Evolutionary conservation across 2,797 vertebrate genomes (phyloP).

Genomic region (Gymnodraco acuticeps): DNA sequence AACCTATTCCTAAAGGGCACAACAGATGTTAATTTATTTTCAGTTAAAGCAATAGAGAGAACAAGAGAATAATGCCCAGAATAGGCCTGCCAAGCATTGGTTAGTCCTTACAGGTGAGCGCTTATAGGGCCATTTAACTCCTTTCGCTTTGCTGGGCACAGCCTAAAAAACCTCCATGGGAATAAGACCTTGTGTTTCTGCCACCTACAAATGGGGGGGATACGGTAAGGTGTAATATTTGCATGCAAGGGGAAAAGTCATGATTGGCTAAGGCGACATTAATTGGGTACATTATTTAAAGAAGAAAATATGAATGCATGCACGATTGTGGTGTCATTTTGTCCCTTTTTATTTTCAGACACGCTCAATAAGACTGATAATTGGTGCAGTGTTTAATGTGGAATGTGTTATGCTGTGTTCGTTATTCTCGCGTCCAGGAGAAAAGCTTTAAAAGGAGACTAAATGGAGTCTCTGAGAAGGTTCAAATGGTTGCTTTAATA

Average conservation of each 20-base stretch:
- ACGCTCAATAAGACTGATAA: constrained; percentile 19
- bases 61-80: neutral
- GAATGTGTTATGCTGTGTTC: too few species aligned
- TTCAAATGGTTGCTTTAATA: too few species aligned
- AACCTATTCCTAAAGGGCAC: neutral
- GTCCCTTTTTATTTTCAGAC: neutral
- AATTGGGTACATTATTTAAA: neutral
- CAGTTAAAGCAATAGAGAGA: neutral
- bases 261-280: neutral
- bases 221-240: neutral
- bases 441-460: too few species aligned
- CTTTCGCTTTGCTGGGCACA: neutral
- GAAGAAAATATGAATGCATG: neutral
- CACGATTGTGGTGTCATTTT: neutral
- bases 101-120: neutral
- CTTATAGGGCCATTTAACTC: neutral
- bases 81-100: neutral
- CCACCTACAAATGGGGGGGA: neutral
- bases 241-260: neutral
- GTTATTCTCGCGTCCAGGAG: too few species aligned
- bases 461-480: too few species aligned
- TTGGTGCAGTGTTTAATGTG: constrained; percentile 24
- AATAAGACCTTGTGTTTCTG: neutral
- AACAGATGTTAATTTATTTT: neutral
- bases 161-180: neutral